Conservation (phyloP, 2,113 vertebrate species). For the Pedetes capensis region DNA sequence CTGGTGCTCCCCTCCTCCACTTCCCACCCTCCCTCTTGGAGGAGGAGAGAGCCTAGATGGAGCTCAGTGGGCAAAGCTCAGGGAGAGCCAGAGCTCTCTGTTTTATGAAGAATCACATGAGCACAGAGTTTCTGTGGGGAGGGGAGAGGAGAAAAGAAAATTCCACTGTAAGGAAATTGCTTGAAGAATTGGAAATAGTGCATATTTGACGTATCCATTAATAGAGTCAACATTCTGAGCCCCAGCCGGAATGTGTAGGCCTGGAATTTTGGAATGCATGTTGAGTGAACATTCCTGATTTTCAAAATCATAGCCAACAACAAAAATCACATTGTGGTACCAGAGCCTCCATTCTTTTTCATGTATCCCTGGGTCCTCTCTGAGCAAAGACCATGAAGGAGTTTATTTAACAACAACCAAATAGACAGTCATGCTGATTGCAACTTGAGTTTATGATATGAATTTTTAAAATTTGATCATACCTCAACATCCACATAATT, state of each 20-base stretch:
- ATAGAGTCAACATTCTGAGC: slow-evolving; percentile 35
- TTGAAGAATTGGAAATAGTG: slow-evolving; percentile 45
- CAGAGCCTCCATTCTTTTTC: background rate
- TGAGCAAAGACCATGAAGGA: slow-evolving; percentile 26
- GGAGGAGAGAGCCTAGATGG: background rate
- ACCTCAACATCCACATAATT: background rate
- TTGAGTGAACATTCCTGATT: slow-evolving; percentile 51
- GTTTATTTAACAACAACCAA: background rate
- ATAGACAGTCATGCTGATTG: background rate
- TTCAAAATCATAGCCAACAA: slow-evolving; percentile 48
- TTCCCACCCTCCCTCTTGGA: background rate
- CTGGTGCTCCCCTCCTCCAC: background rate
- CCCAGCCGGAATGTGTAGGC: slow-evolving; percentile 66
- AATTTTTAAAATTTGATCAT: background rate
- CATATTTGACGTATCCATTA: slow-evolving; percentile 44
- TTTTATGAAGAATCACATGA: background rate
- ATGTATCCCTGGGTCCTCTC: background rate
- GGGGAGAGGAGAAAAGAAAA: slow-evolving; percentile 56
- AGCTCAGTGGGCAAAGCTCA: background rate
- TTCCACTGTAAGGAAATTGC: slow-evolving; percentile 56
- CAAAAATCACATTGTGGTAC: slow-evolving; percentile 30
- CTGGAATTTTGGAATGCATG: slow-evolving; percentile 65
- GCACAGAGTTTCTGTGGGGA: slow-evolving; percentile 48
- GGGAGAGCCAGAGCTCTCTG: background rate
- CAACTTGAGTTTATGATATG: background rate